phyloP scores from a whole-genome alignment of 2,113 vertebrate species.

The Pristiophorus japonicus region DNA sequence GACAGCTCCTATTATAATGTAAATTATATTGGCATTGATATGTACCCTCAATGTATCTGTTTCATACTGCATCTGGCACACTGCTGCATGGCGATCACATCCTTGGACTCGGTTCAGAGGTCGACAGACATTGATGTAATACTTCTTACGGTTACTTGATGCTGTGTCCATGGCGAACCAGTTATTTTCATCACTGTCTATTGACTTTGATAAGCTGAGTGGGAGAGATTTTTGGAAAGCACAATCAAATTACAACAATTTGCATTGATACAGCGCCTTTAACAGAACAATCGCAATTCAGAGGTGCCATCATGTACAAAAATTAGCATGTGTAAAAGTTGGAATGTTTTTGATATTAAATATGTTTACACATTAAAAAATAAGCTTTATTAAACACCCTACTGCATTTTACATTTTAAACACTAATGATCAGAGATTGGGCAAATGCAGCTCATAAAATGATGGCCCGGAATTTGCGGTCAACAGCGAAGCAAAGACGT shows the following conservation, averaged over 20 bases:
- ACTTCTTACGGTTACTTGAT: conserved; percentile 56
- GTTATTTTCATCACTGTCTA: conserved; percentile 56
- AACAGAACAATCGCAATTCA: too few relatives aligned
- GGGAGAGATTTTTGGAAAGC: background rate
- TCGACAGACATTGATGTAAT: conserved; percentile 86
- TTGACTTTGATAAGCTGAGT: conserved; percentile 69
- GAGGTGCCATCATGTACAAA: background rate
- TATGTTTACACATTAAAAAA: too few relatives aligned
- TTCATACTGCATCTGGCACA: conserved; percentile 72
- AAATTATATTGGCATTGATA: background rate
- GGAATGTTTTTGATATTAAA: background rate
- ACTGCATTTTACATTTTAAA: background rate
- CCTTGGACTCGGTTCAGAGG: conserved; percentile 67
- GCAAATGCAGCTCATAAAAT: background rate
- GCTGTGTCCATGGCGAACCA: conserved; percentile 72
- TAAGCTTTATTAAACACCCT: background rate
- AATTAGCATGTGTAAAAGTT: background rate
- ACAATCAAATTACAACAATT: background rate
- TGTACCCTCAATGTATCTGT: conserved; percentile 48
- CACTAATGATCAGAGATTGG: background rate
- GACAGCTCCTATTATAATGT: background rate
- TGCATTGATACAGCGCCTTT: background rate
- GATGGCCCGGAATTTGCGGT: too few relatives aligned
- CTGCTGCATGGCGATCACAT: conserved; percentile 72
- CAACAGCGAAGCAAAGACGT: too few relatives aligned